phyloP scores from a whole-genome alignment of 2,797 vertebrate genomes.

The Eremophila alpestris region DNA sequence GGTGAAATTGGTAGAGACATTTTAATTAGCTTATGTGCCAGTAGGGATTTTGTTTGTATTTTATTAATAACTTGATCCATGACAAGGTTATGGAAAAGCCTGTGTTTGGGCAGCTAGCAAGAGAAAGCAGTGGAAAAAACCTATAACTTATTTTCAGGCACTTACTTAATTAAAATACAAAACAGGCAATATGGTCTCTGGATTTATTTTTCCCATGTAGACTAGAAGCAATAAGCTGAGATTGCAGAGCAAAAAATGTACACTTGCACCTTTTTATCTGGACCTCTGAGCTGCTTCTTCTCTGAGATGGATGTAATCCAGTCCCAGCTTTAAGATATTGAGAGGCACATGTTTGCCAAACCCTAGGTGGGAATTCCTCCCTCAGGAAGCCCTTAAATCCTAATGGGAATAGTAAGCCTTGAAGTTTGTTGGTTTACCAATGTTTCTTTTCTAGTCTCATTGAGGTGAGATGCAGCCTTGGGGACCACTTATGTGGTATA shows the following conservation, averaged over 20 bases:
- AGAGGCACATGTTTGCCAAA: not conserved
- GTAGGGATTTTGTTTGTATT: not conserved
- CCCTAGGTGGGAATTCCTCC: not conserved
- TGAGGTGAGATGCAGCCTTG: not conserved
- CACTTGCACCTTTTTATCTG: not conserved
- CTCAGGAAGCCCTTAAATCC: not conserved
- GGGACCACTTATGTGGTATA: not conserved
- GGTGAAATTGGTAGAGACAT: conserved; percentile 10
- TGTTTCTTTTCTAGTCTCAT: not conserved
- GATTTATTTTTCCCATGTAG: conserved; percentile 57
- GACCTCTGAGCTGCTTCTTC: not conserved
- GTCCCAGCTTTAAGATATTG: not conserved
- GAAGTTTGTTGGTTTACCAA: not conserved
- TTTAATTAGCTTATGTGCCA: conserved; percentile 37
- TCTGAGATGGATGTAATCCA: not conserved
- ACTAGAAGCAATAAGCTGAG: conserved; percentile 38
- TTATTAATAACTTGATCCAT: conserved; percentile 10
- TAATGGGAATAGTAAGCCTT: not conserved
- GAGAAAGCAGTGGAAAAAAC: conserved; percentile 8
- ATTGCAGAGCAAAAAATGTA: not conserved
- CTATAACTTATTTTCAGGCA: conserved; percentile 44
- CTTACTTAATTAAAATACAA: conserved; percentile 62
- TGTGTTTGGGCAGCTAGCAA: not conserved
- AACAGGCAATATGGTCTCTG: conserved; percentile 11
- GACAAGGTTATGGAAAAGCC: not conserved